A percentile compares a stretch with the other conserved stretches of the same genome.
Evolutionary conservation across 2,888 invertebrate species (phyloP).

Genomic region (Oscheius sp.): DNA sequence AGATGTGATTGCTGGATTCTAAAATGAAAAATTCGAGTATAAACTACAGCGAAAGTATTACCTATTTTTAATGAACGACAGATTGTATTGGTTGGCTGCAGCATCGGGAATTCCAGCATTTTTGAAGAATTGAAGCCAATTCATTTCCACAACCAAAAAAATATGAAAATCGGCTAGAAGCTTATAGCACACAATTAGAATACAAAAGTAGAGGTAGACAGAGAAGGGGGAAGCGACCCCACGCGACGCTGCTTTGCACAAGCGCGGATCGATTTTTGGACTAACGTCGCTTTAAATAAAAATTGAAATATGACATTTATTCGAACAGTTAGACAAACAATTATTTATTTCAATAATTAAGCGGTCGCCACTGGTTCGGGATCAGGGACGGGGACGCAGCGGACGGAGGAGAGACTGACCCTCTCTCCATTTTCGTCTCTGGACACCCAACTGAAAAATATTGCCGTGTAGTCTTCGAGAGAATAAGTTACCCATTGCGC

Average conservation of each 20-base stretch:
- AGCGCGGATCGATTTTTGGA: background rate
- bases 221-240: background rate
- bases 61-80: constrained; percentile 45
- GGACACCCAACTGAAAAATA: background rate
- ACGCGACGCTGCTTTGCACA: background rate
- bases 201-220: background rate
- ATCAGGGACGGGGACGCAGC: constrained; percentile 3
- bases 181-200: background rate
- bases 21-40: too few species aligned
- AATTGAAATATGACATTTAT: too few species aligned
- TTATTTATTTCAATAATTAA: background rate
- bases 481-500: background rate
- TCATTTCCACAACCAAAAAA: background rate
- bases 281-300: too few species aligned
- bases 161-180: background rate
- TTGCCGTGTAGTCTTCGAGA: background rate
- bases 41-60: constrained; percentile 22
- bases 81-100: constrained; percentile 45
- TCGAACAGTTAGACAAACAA: too few species aligned
- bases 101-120: constrained; percentile 54
- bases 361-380: too few species aligned
- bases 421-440: background rate
- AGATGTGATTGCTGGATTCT: constrained; percentile 60
- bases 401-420: background rate
- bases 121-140: constrained; percentile 49